Percentiles rank a stretch among this genome's conserved stretches.
Conservation (phyloP, 2,797 vertebrate genomes). For the Hirundo rustica region DNA sequence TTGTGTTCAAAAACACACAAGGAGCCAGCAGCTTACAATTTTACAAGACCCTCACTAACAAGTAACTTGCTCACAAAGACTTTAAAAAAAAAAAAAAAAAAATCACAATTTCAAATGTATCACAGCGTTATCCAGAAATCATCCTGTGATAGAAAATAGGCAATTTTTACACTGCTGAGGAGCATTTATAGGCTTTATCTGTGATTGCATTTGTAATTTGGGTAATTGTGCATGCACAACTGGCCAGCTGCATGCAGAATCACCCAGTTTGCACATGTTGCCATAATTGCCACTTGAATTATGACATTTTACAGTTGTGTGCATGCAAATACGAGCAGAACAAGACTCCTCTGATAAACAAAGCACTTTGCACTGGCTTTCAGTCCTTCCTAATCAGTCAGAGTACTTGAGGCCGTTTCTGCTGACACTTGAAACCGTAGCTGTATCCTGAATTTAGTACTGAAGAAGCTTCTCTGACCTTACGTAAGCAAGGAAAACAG, state of each 20-base stretch:
- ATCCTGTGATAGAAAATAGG: background rate
- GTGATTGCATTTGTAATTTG: constrained; percentile 56
- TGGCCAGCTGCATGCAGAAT: constrained; percentile 70
- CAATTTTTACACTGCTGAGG: background rate
- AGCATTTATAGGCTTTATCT: constrained; percentile 23
- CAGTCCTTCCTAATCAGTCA: constrained; percentile 44
- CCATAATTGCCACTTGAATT: constrained; percentile 60
- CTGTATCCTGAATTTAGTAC: background rate
- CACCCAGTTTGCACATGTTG: constrained; percentile 20
- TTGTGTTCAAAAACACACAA: background rate
- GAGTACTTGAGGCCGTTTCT: constrained; percentile 4
- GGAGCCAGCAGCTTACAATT: background rate
- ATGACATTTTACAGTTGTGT: constrained; percentile 29
- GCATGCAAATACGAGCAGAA: constrained; percentile 49
- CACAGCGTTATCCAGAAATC: background rate
- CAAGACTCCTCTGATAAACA: constrained; percentile 22
- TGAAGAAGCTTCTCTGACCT: background rate
- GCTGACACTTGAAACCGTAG: constrained; percentile 9
- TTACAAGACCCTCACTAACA: background rate
- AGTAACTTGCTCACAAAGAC: background rate
- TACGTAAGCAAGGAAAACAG: background rate
- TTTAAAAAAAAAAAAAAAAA: background rate
- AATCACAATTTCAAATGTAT: background rate
- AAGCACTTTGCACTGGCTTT: constrained; percentile 19
- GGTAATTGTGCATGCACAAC: constrained; percentile 69